Percentiles rank a stretch among this genome's conserved stretches.
Conservation (phyloP, 2,113 vertebrate genomes). For the Oncorhynchus gorbuscha region DNA sequence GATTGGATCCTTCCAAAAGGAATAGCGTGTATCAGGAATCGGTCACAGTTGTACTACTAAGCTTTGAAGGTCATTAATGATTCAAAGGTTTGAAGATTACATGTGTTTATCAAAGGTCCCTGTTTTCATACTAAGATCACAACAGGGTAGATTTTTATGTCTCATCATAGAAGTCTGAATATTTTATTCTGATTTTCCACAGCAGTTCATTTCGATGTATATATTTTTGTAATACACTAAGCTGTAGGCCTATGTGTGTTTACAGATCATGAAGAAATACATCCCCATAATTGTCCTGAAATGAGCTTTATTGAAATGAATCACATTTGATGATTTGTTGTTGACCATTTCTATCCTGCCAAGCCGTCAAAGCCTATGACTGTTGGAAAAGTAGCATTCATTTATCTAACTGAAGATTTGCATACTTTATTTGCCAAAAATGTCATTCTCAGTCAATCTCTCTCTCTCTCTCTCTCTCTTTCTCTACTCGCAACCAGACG, state of each 20-base stretch:
- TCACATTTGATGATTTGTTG: slow-evolving; percentile 11
- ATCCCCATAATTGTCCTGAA: neutral
- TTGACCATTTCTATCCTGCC: slow-evolving; percentile 27
- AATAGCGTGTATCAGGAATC: slow-evolving; percentile 20
- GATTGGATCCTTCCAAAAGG: slow-evolving; percentile 15
- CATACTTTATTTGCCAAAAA: slow-evolving; percentile 1
- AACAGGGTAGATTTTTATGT: slow-evolving; percentile 30
- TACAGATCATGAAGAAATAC: neutral
- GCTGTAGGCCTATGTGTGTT: neutral
- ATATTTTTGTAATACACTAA: neutral
- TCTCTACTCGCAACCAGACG: neutral
- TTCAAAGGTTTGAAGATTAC: slow-evolving; percentile 50
- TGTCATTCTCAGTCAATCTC: neutral
- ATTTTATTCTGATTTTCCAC: neutral
- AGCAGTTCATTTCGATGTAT: neutral
- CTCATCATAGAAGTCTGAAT: neutral
- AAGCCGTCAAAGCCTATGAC: slow-evolving; percentile 1
- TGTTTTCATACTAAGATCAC: slow-evolving; percentile 29
- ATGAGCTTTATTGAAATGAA: neutral
- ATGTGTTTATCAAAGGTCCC: slow-evolving; percentile 47
- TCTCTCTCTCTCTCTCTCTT: slow-evolving; percentile 1
- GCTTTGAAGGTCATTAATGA: slow-evolving; percentile 55
- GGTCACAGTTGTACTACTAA: slow-evolving; percentile 29
- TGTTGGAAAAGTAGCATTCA: neutral
- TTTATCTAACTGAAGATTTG: neutral